These are phyloP conservation scores for Spodoptera frugiperda DNA, from an alignment of 1,140 invertebrate species.

Conservation along the genomic window DNA sequence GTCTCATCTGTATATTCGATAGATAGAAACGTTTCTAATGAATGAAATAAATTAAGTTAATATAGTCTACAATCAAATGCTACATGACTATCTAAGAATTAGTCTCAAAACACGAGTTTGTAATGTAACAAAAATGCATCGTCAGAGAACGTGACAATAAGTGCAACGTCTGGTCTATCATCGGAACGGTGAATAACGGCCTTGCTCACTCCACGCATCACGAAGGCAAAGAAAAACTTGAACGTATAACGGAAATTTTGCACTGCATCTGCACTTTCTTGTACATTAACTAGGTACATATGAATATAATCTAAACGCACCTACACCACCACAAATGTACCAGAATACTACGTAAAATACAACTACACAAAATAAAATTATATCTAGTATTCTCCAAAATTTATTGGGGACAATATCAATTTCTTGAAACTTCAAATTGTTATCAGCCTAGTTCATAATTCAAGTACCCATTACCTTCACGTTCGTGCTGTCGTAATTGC, in stretches of 20 bases:
- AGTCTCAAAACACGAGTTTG: slow-evolving; percentile 10
- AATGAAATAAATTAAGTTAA: not conserved
- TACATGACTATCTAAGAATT: slow-evolving; percentile 15
- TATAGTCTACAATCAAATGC: slow-evolving; percentile 1
- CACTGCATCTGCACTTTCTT: slow-evolving; percentile 57
- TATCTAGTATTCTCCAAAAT: not conserved
- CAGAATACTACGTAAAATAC: too few species aligned
- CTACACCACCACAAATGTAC: too few species aligned
- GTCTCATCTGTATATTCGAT: slow-evolving; percentile 6
- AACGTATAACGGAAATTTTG: slow-evolving; percentile 65
- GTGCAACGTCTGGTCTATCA: slow-evolving; percentile 65
- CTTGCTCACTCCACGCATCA: slow-evolving; percentile 52
- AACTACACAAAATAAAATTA: slow-evolving; percentile 25
- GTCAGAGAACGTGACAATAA: slow-evolving; percentile 63
- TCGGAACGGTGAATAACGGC: slow-evolving; percentile 74
- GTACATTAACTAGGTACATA: not conserved
- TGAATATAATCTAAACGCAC: too few species aligned
- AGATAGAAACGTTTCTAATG: slow-evolving; percentile 10
- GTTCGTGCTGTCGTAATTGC: slow-evolving; percentile 42
- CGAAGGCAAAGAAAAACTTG: slow-evolving; percentile 74
- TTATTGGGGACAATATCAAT: slow-evolving; percentile 12
- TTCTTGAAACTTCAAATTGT: slow-evolving; percentile 33
- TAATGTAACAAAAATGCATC: slow-evolving; percentile 46
- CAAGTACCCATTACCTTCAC: slow-evolving; percentile 30
- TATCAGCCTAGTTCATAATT: slow-evolving; percentile 36